A percentile compares a stretch with the other conserved stretches of the same genome.
Evolutionary conservation across 2,888 invertebrate genomes (phyloP).

Genomic region (Punctoribates punctum): DNA sequence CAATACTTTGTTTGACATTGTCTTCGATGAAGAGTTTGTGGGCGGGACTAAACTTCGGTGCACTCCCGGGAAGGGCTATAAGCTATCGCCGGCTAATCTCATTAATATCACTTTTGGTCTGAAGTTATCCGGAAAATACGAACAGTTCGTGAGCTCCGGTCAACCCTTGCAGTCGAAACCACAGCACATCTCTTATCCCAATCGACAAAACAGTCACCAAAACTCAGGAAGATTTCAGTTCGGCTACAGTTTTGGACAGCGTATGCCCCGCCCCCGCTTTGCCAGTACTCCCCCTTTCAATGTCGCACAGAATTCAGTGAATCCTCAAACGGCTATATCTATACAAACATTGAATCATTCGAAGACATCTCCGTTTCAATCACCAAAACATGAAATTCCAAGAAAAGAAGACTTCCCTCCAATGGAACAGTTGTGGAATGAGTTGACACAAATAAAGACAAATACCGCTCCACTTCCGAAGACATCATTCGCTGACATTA

Average conservation of each 20-base stretch:
- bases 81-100: slow-evolving; percentile 51
- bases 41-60: slow-evolving; percentile 59
- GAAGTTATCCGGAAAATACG: slow-evolving; percentile 49
- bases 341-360: slow-evolving; percentile 38
- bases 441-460: neutral
- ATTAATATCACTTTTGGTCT: slow-evolving; percentile 63
- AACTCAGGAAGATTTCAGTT: slow-evolving; percentile 19
- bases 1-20: slow-evolving; percentile 65
- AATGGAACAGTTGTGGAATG: slow-evolving; percentile 22
- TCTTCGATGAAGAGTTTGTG: slow-evolving; percentile 73
- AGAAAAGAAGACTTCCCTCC: slow-evolving; percentile 16
- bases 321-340: neutral
- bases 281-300: neutral
- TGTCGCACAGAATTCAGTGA: neutral
- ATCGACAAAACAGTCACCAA: neutral
- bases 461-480: neutral
- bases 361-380: slow-evolving; percentile 39
- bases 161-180: slow-evolving; percentile 36
- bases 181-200: neutral
- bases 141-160: slow-evolving; percentile 19
- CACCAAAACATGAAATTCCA: slow-evolving; percentile 25
- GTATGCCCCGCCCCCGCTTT: neutral
- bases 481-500: slow-evolving; percentile 9
- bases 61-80: slow-evolving; percentile 50
- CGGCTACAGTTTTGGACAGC: neutral